Conservation (phyloP, 2,113 vertebrate species). For the Herpailurus yagouaroundi region DNA sequence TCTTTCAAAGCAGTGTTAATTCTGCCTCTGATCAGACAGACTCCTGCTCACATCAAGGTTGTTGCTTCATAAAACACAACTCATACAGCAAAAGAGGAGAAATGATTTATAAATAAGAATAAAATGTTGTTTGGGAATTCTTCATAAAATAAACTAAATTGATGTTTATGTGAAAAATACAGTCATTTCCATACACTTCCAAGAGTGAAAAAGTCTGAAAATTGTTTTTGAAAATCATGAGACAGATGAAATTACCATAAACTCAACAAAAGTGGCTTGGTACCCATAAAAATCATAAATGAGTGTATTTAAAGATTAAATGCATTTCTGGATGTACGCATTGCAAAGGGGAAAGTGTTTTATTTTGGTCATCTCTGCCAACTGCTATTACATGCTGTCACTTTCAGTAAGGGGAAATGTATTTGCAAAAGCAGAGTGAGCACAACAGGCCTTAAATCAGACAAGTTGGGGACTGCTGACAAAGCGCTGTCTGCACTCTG, state of each 20-base stretch:
- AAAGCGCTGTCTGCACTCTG: background rate
- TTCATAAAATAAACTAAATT: constrained; percentile 57
- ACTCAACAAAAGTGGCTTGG: constrained; percentile 30
- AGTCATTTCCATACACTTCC: constrained; percentile 56
- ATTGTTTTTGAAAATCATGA: constrained; percentile 58
- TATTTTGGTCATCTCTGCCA: constrained; percentile 57
- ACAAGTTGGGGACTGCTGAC: constrained; percentile 1
- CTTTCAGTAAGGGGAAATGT: constrained; percentile 39
- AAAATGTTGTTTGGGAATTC: constrained; percentile 43
- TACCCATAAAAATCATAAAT: constrained; percentile 57
- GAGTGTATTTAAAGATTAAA: constrained; percentile 53
- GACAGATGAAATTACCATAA: constrained; percentile 64
- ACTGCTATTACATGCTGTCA: constrained; percentile 60
- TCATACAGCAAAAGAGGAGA: background rate
- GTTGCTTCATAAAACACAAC: constrained; percentile 47
- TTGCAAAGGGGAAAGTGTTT: constrained; percentile 49
- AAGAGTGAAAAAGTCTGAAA: constrained; percentile 55
- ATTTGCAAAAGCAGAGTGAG: constrained; percentile 42
- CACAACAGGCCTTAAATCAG: constrained; percentile 22
- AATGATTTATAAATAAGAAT: constrained; percentile 71
- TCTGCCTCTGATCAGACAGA: constrained; percentile 44
- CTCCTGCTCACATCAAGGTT: background rate
- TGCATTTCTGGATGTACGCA: constrained; percentile 23
- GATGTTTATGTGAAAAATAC: constrained; percentile 36
- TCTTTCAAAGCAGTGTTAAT: constrained; percentile 63